Percentiles rank a stretch among this genome's conserved stretches.
Evolutionary conservation across 2,797 vertebrate species (phyloP).

Genomic region (Allobates femoralis): DNA sequence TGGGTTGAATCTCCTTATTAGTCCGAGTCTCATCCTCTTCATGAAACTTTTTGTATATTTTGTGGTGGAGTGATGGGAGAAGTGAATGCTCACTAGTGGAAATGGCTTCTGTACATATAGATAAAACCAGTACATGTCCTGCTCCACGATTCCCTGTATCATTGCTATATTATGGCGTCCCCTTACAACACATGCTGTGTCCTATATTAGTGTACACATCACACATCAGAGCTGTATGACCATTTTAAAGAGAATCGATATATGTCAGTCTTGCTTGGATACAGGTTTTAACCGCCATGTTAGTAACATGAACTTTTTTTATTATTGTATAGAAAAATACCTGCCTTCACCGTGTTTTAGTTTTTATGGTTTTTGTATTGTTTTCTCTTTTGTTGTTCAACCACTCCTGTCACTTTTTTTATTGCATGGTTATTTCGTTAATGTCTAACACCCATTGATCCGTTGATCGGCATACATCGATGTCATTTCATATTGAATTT

Average conservation of each 20-base stretch:
- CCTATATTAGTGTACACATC: slow-evolving; percentile 33
- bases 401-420: not conserved
- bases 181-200: slow-evolving; percentile 29
- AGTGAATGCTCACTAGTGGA: not conserved
- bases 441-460: not conserved
- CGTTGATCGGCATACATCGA: not conserved
- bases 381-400: not conserved
- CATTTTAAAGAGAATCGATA: not conserved
- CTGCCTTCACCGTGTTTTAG: slow-evolving; percentile 2
- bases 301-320: not conserved
- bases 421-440: not conserved
- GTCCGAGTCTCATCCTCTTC: slow-evolving; percentile 66
- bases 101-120: slow-evolving; percentile 28
- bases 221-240: slow-evolving; percentile 20
- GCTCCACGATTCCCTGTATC: slow-evolving; percentile 35
- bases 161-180: slow-evolving; percentile 22
- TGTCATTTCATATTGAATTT: not conserved
- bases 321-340: not conserved
- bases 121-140: slow-evolving; percentile 22
- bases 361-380: not conserved
- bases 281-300: not conserved
- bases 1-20: slow-evolving; percentile 52
- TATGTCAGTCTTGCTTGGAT: slow-evolving; percentile 4
- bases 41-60: slow-evolving; percentile 71
- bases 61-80: slow-evolving; percentile 61